Evolutionary conservation across 53 echinoderm and acorn worm species (phyloP).

Genomic region (Paelopatides confundens): DNA sequence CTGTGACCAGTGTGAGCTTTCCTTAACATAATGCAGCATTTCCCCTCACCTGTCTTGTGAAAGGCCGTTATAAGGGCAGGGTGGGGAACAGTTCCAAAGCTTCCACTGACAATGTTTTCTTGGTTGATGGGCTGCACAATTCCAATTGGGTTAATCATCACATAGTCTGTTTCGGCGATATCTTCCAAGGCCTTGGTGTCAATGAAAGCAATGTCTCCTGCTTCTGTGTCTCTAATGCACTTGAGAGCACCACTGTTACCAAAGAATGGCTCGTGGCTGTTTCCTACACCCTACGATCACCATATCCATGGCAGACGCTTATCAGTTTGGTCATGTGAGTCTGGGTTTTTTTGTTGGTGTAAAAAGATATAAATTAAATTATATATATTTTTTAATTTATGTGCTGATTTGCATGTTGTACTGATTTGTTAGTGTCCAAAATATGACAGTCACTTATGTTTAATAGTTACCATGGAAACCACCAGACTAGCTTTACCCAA

Average conservation of each 20-base stretch:
- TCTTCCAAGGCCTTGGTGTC: slow-evolving; percentile 67
- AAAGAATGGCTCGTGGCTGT: slow-evolving; percentile 65
- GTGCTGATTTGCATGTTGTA: too few relatives aligned
- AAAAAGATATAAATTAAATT: too few relatives aligned
- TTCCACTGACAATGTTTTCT: slow-evolving; percentile 76
- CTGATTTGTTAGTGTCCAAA: too few relatives aligned
- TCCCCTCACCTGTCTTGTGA: slow-evolving; percentile 73
- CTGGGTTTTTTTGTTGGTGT: slow-evolving; percentile 28
- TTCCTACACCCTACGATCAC: slow-evolving; percentile 44
- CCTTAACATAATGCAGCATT: too few relatives aligned
- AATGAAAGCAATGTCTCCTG: slow-evolving; percentile 85
- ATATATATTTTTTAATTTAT: too few relatives aligned
- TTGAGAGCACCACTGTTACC: slow-evolving; percentile 69
- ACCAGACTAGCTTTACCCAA: too few relatives aligned
- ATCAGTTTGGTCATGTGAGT: slow-evolving; percentile 74
- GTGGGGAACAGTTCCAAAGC: slow-evolving; percentile 82
- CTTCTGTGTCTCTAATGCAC: slow-evolving; percentile 70
- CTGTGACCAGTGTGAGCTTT: too few relatives aligned
- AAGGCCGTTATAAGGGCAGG: slow-evolving; percentile 82
- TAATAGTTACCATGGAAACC: too few relatives aligned
- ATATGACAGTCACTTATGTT: too few relatives aligned
- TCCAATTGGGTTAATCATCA: slow-evolving; percentile 84
- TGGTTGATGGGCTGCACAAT: slow-evolving; percentile 73
- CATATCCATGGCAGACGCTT: slow-evolving; percentile 66
- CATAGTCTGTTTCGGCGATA: slow-evolving; percentile 27